Evolutionary conservation across 37 sponge, comb jelly and placozoan genomes (phyloP).

Genomic region (Chondrilla cf. caribensis): DNA sequence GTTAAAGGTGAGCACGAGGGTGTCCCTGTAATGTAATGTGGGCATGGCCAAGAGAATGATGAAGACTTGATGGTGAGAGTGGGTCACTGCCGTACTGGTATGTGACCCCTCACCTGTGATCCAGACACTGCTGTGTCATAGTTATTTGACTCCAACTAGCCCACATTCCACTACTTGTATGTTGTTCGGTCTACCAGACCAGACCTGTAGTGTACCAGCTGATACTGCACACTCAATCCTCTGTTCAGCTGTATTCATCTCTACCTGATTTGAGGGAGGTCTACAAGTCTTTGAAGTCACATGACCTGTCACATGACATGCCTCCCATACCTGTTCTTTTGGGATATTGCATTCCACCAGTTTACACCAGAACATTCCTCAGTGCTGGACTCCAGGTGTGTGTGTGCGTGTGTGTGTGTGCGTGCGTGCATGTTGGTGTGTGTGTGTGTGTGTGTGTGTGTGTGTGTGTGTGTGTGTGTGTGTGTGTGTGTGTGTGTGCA

Average conservation of each 20-base stretch:
- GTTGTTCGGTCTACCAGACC: neutral
- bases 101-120: neutral
- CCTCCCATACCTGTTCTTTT: neutral
- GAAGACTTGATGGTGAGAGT: conserved; percentile 7
- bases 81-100: conserved; percentile 30
- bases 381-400: conserved; percentile 9
- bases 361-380: neutral
- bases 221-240: neutral
- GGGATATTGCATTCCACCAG: neutral
- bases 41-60: neutral
- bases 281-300: neutral
- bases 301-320: neutral
- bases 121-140: conserved; percentile 25
- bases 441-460: neutral
- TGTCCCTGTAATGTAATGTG: neutral
- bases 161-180: neutral
- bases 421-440: neutral
- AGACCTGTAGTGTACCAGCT: neutral
- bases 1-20: conserved; percentile 22
- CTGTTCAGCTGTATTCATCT: neutral
- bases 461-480: no score
- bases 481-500: no score
- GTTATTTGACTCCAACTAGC: conserved; percentile 19
- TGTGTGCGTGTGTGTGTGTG: conserved; percentile 11
- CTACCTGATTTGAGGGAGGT: neutral